Evolutionary conservation across 92 coral and sea anemone genomes (phyloP).

Genomic region (Parazoanthus swiftii): DNA sequence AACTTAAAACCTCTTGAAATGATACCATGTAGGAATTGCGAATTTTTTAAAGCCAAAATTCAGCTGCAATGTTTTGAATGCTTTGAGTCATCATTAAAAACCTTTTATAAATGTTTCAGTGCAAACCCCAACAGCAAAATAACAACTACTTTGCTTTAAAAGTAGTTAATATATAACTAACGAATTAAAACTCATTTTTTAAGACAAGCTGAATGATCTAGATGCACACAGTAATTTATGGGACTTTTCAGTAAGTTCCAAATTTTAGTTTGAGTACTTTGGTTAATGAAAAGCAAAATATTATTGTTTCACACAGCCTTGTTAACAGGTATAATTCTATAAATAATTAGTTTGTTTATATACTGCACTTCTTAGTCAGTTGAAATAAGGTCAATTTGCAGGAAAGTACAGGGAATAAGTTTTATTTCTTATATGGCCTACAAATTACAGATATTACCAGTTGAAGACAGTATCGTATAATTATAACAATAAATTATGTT

Average conservation of each 20-base stretch:
- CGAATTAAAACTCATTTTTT: not conserved
- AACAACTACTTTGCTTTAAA: no score
- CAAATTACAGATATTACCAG: not conserved
- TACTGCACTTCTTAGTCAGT: not conserved
- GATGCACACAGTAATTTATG: not conserved
- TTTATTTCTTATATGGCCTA: not conserved
- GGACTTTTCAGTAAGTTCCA: not conserved
- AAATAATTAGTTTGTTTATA: not conserved
- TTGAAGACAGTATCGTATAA: not conserved
- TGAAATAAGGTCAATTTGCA: no score
- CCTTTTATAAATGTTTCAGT: not conserved
- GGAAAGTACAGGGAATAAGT: not conserved
- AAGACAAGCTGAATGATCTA: not conserved
- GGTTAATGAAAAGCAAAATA: not conserved
- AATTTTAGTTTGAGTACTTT: not conserved
- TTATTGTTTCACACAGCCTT: conserved; percentile 13
- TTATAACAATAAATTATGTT: no score
- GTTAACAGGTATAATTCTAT: conserved; percentile 21
- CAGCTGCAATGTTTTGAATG: not conserved
- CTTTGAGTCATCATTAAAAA: no score
- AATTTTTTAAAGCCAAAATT: not conserved
- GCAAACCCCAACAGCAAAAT: not conserved
- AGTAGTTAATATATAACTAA: no score
- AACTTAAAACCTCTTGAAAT: not conserved
- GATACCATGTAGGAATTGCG: not conserved